A percentile compares a stretch with the other conserved stretches of the same genome.
phyloP scores from a whole-genome alignment of 1,140 invertebrate genomes.

The Hermatobates lingyangjiaoensis region DNA sequence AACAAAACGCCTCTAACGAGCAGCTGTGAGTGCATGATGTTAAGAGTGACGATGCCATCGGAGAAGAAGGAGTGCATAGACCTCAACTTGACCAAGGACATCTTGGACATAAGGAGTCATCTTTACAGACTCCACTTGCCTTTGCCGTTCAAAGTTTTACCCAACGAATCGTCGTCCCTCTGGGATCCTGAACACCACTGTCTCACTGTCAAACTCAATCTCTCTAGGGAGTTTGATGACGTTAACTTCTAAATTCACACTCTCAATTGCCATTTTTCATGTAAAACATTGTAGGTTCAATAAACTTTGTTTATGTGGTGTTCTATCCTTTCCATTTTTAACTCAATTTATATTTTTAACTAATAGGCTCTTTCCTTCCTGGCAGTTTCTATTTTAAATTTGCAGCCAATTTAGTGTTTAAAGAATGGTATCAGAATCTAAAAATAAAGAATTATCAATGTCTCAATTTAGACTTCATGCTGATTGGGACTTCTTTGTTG shows the following conservation, averaged over 20 bases:
- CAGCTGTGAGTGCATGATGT: slow-evolving; percentile 68
- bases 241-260: slow-evolving; percentile 17
- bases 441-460: no score
- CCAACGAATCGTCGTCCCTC: slow-evolving; percentile 54
- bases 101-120: slow-evolving; percentile 40
- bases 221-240: slow-evolving; percentile 16
- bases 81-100: slow-evolving; percentile 45
- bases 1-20: slow-evolving; percentile 59
- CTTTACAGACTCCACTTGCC: slow-evolving; percentile 49
- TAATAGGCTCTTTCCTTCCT: no score
- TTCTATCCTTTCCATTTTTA: no score
- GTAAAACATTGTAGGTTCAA: no score
- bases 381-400: no score
- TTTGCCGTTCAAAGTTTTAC: slow-evolving; percentile 58
- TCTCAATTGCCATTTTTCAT: no score
- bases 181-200: slow-evolving; percentile 48
- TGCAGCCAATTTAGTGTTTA: no score
- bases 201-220: slow-evolving; percentile 23
- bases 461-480: no score
- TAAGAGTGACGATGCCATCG: slow-evolving; percentile 50
- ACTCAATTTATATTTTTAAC: no score
- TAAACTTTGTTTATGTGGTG: no score
- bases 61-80: slow-evolving; percentile 45
- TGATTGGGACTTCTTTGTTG: no score
- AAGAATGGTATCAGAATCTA: no score